Evolutionary conservation across 2,113 vertebrate genomes (phyloP).

Genomic region (Elephas maximus): DNA sequence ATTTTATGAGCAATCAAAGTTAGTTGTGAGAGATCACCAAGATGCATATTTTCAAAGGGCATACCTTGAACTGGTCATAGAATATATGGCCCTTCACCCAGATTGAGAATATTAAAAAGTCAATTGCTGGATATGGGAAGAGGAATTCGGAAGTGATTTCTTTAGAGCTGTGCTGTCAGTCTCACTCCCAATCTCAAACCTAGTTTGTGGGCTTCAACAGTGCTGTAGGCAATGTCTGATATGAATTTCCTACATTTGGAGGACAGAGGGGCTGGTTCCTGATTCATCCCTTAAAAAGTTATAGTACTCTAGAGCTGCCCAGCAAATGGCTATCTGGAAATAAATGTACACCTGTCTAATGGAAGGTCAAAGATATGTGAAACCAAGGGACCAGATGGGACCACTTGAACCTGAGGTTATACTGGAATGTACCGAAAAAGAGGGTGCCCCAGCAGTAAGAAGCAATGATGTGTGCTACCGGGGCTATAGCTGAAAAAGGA

Average conservation of each 20-base stretch:
- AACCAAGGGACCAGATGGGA: background rate
- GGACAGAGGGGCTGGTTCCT: background rate
- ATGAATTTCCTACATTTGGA: background rate
- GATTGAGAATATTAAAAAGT: background rate
- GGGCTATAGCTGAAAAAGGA: background rate
- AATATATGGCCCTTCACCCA: background rate
- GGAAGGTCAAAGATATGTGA: background rate
- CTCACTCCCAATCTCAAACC: background rate
- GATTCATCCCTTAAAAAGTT: background rate
- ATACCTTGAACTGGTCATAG: background rate
- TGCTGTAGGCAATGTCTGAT: background rate
- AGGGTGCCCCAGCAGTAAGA: background rate
- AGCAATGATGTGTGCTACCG: background rate
- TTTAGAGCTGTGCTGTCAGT: background rate
- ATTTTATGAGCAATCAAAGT: background rate
- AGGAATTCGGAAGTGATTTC: background rate
- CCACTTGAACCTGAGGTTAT: background rate
- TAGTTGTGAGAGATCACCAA: background rate
- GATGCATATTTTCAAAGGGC: slow-evolving; percentile 37
- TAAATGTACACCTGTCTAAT: background rate
- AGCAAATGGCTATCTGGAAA: background rate
- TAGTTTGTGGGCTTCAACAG: background rate
- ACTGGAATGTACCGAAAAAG: background rate
- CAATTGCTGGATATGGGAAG: background rate
- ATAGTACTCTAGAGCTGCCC: background rate